Percentiles rank a stretch among this genome's conserved stretches.
Evolutionary conservation across 2,113 vertebrate genomes (phyloP).

Genomic region (Syngnathoides biaculeatus): DNA sequence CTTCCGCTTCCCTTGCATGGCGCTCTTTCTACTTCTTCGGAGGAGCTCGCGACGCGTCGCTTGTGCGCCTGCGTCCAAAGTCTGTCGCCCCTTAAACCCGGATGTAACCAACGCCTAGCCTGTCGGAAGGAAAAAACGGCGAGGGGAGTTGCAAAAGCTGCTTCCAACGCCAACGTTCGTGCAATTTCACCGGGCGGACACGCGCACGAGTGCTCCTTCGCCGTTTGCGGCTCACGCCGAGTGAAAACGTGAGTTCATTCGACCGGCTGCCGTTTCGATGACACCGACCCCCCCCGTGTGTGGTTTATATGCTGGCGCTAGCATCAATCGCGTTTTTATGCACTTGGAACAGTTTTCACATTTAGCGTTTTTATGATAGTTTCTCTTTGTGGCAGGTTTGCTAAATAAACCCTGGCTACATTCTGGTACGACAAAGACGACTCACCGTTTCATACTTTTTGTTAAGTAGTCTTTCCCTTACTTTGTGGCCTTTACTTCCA

Average conservation of each 20-base stretch:
- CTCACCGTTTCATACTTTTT: background rate
- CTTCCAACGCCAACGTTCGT: background rate
- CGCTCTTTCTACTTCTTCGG: slow-evolving; percentile 23
- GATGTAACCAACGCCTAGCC: slow-evolving; percentile 82
- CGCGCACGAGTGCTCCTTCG: background rate
- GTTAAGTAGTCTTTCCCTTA: background rate
- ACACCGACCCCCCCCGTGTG: background rate
- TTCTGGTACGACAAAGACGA: background rate
- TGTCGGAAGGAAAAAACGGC: slow-evolving; percentile 68
- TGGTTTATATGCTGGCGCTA: slow-evolving; percentile 6
- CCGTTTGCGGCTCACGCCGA: background rate
- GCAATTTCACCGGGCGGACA: background rate
- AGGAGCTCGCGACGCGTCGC: background rate
- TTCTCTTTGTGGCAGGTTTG: background rate
- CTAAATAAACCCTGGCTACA: background rate
- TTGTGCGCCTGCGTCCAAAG: slow-evolving; percentile 45
- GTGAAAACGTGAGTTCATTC: background rate
- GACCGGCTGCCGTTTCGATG: slow-evolving; percentile 14
- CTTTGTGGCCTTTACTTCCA: background rate
- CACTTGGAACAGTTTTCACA: slow-evolving; percentile 16
- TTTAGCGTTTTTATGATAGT: background rate
- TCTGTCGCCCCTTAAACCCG: slow-evolving; percentile 67
- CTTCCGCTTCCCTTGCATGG: slow-evolving; percentile 35
- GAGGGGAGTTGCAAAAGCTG: slow-evolving; percentile 47
- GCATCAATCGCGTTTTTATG: slow-evolving; percentile 1